phyloP scores from a whole-genome alignment of 2,113 vertebrate genomes.

The Xiphophorus hellerii region DNA sequence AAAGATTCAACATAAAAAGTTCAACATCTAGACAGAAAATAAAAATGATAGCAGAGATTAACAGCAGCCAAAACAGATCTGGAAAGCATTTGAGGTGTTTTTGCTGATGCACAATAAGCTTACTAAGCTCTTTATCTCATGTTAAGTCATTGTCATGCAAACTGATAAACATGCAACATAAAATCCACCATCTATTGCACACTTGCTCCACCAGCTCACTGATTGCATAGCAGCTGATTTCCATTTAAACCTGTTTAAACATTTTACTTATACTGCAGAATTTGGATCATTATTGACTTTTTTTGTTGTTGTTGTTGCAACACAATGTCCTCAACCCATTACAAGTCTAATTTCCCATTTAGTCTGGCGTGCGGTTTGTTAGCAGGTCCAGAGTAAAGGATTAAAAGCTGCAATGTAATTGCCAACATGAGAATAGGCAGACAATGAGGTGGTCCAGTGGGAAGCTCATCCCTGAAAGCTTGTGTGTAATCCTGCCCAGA shows the following conservation, averaged over 20 bases:
- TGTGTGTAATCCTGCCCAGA: slow-evolving; percentile 62
- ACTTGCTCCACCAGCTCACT: slow-evolving; percentile 13
- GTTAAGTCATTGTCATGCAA: neutral
- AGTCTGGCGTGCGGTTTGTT: slow-evolving; percentile 52
- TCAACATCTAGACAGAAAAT: neutral
- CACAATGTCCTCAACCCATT: slow-evolving; percentile 27
- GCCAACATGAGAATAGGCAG: slow-evolving; percentile 58
- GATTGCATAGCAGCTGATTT: neutral
- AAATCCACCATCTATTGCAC: neutral
- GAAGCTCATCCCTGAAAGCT: slow-evolving; percentile 35
- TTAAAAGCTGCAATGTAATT: slow-evolving; percentile 70
- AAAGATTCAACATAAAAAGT: neutral
- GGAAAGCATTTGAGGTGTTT: neutral
- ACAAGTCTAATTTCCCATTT: slow-evolving; percentile 46
- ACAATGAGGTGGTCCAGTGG: slow-evolving; percentile 52
- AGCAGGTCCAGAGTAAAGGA: slow-evolving; percentile 56
- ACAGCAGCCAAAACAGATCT: neutral
- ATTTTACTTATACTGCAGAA: slow-evolving; percentile 12
- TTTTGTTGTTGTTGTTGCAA: neutral
- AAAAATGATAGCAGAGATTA: neutral
- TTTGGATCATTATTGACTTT: slow-evolving; percentile 31
- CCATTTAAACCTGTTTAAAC: slow-evolving; percentile 12
- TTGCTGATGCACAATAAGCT: neutral
- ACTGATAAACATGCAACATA: neutral
- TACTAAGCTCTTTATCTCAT: neutral